A percentile compares a stretch with the other conserved stretches of the same genome.
Conservation (phyloP, 2,888 invertebrate species). For the Salpingus planirostris region DNA sequence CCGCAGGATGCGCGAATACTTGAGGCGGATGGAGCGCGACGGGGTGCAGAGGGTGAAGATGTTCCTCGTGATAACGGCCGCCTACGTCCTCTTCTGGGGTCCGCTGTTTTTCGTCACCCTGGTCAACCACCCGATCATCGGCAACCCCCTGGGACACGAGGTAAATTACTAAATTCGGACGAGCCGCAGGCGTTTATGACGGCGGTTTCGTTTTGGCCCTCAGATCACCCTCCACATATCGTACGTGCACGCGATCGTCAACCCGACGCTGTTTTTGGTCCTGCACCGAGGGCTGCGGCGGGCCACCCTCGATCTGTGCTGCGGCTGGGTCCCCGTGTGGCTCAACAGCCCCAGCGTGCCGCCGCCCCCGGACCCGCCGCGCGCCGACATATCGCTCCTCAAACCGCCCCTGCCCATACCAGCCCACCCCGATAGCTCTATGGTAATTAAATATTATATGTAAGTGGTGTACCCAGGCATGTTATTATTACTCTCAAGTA, state of each 20-base stretch:
- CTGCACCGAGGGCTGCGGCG: constrained; percentile 66
- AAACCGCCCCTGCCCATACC: constrained; percentile 52
- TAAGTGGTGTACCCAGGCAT: constrained; percentile 40
- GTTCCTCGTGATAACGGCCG: constrained; percentile 76
- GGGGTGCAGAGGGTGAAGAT: constrained; percentile 76
- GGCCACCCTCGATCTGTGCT: constrained; percentile 64
- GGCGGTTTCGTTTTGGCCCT: constrained; percentile 1
- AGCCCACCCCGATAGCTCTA: constrained; percentile 44
- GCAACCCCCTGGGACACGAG: constrained; percentile 66
- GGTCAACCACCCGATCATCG: constrained; percentile 64
- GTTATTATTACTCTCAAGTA: too few species aligned
- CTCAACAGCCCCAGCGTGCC: constrained; percentile 40
- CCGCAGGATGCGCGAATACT: constrained; percentile 65
- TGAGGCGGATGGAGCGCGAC: constrained; percentile 68
- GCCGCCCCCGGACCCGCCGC: constrained; percentile 52
- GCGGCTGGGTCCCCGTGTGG: constrained; percentile 49
- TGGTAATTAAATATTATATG: constrained; percentile 49
- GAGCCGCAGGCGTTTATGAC: neutral
- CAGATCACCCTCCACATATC: constrained; percentile 80
- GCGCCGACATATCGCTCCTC: constrained; percentile 52
- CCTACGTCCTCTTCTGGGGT: constrained; percentile 84
- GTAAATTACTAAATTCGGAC: constrained; percentile 37
- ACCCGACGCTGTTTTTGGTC: constrained; percentile 70
- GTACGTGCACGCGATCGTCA: constrained; percentile 78
- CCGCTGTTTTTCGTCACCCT: constrained; percentile 81